Percentiles rank a stretch among this genome's conserved stretches.
phyloP scores from a whole-genome alignment of 2,797 vertebrate species.

The Lates japonicus region DNA sequence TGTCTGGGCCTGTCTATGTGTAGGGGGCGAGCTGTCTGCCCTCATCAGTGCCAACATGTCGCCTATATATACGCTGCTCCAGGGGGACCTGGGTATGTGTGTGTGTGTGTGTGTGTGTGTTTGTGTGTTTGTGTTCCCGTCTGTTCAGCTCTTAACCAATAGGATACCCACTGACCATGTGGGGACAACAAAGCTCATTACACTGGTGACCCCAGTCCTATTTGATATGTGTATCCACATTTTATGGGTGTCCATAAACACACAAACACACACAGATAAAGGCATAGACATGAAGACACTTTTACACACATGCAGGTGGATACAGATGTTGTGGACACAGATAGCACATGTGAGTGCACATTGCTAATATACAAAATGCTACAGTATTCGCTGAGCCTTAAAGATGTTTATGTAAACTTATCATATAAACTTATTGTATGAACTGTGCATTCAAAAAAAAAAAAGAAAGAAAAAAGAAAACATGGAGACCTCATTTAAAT shows the following conservation, averaged over 20 bases:
- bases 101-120: conserved; percentile 47
- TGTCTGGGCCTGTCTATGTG: conserved; percentile 81
- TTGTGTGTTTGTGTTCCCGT: conserved; percentile 38
- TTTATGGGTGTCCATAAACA: conserved; percentile 34
- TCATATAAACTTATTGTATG: conserved; percentile 4
- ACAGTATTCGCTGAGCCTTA: neutral
- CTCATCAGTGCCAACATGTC: conserved; percentile 85
- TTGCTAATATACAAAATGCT: conserved; percentile 13
- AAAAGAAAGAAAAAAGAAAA: neutral
- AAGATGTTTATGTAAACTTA: neutral
- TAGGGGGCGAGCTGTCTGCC: conserved; percentile 81
- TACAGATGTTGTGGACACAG: conserved; percentile 6
- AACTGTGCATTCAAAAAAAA: conserved; percentile 13
- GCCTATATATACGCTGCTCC: conserved; percentile 78
- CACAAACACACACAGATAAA: conserved; percentile 23
- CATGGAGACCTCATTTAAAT: conserved; percentile 10
- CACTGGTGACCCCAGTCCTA: conserved; percentile 76
- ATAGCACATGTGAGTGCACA: conserved; percentile 1
- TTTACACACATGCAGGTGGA: conserved; percentile 32
- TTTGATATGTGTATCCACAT: conserved; percentile 69
- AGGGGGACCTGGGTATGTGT: conserved; percentile 70
- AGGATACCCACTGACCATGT: conserved; percentile 73
- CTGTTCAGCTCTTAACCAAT: conserved; percentile 61
- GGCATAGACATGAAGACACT: neutral
- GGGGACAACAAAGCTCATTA: conserved; percentile 80